Evolutionary conservation across 2,113 vertebrate species (phyloP).

Genomic region (rabbit (Oryctolagus cuniculus)): DNA sequence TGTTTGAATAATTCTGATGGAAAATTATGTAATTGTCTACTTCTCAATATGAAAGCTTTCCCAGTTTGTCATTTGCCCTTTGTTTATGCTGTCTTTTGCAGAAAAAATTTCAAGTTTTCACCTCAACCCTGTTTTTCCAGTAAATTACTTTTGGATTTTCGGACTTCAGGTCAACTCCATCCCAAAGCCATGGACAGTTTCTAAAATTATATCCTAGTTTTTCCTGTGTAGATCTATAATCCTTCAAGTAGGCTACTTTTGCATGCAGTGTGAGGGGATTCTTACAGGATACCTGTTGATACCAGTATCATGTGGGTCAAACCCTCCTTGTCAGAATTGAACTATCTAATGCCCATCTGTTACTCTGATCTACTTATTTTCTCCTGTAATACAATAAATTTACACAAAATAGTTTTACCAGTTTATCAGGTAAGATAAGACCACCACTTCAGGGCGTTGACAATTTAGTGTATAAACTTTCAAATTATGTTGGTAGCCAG

Average conservation of each 20-base stretch:
- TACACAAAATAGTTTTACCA: background rate
- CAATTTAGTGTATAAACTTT: background rate
- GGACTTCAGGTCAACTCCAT: background rate
- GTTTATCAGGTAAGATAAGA: background rate
- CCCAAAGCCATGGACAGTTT: background rate
- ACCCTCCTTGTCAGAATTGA: too few relatives aligned
- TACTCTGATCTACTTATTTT: background rate
- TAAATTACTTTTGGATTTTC: constrained; percentile 10
- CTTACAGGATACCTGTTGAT: background rate
- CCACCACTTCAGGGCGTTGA: background rate
- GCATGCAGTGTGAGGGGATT: background rate
- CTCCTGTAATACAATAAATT: background rate
- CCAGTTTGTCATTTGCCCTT: constrained; percentile 8
- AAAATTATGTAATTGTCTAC: constrained; percentile 12
- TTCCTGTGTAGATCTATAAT: background rate
- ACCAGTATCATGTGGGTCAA: too few relatives aligned
- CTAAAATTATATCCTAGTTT: background rate
- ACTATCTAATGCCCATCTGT: background rate
- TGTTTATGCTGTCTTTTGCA: background rate
- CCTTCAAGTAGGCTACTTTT: background rate
- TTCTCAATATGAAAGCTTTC: background rate
- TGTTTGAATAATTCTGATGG: constrained; percentile 37
- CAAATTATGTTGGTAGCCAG: background rate
- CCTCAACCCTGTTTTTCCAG: background rate
- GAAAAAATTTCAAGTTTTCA: background rate